A percentile compares a stretch with the other conserved stretches of the same genome.
These are phyloP conservation scores for Nerophis lumbriciformis DNA, from an alignment of 2,113 vertebrate genomes.

Conservation along the genomic window DNA sequence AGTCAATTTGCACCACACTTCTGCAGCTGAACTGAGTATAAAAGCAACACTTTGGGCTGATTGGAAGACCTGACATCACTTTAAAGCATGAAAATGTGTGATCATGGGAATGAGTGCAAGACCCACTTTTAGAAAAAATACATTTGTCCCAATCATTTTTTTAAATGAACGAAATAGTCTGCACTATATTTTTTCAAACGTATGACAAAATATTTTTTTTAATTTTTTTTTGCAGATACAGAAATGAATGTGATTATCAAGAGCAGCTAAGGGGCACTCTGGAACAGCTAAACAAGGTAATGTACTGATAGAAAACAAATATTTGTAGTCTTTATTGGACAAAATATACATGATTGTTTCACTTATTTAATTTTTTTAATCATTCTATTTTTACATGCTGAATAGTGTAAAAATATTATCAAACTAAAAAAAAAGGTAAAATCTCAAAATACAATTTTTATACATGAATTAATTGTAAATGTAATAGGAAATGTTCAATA, in stretches of 20 bases:
- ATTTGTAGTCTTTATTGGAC: background rate
- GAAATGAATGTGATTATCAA: constrained; percentile 90
- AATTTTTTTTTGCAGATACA: constrained; percentile 74
- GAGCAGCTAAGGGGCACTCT: constrained; percentile 79
- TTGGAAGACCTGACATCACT: background rate
- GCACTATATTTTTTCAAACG: background rate
- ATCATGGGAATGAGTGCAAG: background rate
- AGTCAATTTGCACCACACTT: background rate
- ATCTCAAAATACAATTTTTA: too few species aligned
- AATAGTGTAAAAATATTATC: too few species aligned
- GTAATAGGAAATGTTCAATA: too few species aligned
- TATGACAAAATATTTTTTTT: constrained; percentile 14
- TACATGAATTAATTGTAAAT: too few species aligned
- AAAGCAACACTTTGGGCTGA: background rate
- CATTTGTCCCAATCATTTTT: background rate
- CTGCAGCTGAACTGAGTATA: background rate
- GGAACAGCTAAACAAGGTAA: constrained; percentile 89
- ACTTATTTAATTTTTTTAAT: too few species aligned
- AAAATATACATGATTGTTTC: background rate
- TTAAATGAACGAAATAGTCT: background rate
- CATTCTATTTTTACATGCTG: too few species aligned
- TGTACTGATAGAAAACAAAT: background rate
- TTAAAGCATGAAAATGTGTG: background rate
- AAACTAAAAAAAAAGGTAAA: too few species aligned
- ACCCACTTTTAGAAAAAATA: background rate